A percentile compares a stretch with the other conserved stretches of the same genome.
Conservation (phyloP, 2,797 vertebrate species). For the Strix occidentalis region DNA sequence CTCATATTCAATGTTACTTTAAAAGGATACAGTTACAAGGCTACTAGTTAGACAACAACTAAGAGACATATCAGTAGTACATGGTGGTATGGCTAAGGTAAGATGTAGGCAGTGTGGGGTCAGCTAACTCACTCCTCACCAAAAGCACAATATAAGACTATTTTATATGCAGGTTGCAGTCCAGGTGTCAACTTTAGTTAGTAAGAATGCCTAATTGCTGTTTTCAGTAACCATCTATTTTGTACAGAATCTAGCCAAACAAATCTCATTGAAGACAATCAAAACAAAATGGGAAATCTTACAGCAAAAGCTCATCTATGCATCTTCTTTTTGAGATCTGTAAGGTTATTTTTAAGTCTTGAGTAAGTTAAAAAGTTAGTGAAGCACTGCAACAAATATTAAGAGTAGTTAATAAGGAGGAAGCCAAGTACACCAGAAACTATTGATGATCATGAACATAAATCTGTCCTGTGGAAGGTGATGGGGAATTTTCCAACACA, state of each 20-base stretch:
- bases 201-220: neutral
- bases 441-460: neutral
- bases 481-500: neutral
- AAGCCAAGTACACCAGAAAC: neutral
- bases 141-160: neutral
- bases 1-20: neutral
- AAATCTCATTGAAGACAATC: neutral
- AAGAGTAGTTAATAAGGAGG: neutral
- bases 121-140: neutral
- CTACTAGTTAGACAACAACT: neutral
- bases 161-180: neutral
- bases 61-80: neutral
- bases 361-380: neutral
- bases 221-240: neutral
- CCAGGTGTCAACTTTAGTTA: neutral
- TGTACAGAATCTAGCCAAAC: neutral
- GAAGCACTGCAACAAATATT: neutral
- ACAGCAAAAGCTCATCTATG: neutral
- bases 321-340: neutral
- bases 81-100: neutral
- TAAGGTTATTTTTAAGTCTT: neutral
- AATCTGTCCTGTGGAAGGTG: neutral
- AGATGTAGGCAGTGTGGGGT: neutral
- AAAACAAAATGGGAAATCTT: neutral
- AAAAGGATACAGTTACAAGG: neutral